Percentiles rank a stretch among this genome's conserved stretches.
Evolutionary conservation across 2,888 invertebrate genomes (phyloP).

Genomic region (Sinelater perroti): DNA sequence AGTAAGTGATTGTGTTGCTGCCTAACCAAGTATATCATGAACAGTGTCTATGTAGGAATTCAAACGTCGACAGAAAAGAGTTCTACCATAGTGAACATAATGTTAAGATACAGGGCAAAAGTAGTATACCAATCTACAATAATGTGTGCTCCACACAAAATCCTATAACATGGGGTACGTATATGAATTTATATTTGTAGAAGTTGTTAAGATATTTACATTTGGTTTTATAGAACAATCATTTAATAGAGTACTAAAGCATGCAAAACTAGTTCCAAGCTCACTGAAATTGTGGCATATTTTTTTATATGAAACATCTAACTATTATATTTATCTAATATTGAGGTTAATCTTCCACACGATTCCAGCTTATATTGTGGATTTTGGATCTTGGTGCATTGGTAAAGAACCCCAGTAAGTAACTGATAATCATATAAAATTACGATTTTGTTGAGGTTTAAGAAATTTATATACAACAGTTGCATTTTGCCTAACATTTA

Average conservation of each 20-base stretch:
- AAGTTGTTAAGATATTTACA: too few species aligned
- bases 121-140: constrained; percentile 16
- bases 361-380: constrained; percentile 69
- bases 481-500: too few species aligned
- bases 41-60: too few species aligned
- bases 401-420: constrained; percentile 63
- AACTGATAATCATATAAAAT: too few species aligned
- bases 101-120: background rate
- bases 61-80: too few species aligned
- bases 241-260: constrained; percentile 61
- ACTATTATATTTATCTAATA: constrained; percentile 55
- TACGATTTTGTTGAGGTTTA: too few species aligned
- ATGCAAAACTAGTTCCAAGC: constrained; percentile 64
- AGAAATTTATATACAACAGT: too few species aligned
- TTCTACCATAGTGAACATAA: background rate
- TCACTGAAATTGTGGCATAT: constrained; percentile 66
- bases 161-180: constrained; percentile 30
- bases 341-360: constrained; percentile 67
- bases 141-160: constrained; percentile 33
- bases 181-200: constrained; percentile 59
- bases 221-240: constrained; percentile 83
- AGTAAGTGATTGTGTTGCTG: constrained; percentile 2
- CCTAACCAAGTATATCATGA: too few species aligned
- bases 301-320: too few species aligned
- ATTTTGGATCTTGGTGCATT: constrained; percentile 62